A percentile compares a stretch with the other conserved stretches of the same genome.
phyloP scores from a whole-genome alignment of 2,797 vertebrate genomes.

The Lepus townsendii region DNA sequence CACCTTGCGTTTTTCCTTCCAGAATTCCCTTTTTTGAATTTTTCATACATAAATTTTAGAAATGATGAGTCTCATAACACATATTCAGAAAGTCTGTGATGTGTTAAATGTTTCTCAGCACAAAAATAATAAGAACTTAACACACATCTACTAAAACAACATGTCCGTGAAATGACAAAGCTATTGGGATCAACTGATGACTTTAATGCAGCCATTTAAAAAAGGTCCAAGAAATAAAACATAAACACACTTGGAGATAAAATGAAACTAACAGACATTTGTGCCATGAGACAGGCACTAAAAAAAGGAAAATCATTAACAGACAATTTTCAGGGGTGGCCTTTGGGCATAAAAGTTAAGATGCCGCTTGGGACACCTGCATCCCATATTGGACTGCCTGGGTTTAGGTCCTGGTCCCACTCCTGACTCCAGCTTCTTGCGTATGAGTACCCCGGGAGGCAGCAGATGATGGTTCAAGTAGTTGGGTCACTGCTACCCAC shows the following conservation, averaged over 20 bases:
- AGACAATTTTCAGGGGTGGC: too few species aligned
- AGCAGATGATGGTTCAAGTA: too few species aligned
- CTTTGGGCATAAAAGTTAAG: too few species aligned
- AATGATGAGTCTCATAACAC: neutral
- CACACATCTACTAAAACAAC: neutral
- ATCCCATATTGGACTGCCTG: too few species aligned
- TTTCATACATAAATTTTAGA: neutral
- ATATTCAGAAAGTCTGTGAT: slow-evolving; percentile 4
- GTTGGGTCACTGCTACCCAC: too few species aligned
- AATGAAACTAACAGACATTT: neutral
- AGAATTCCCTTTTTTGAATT: too few species aligned
- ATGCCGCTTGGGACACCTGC: too few species aligned
- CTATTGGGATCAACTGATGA: neutral
- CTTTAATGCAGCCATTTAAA: neutral
- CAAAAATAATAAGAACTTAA: neutral
- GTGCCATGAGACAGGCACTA: too few species aligned
- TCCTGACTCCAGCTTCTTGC: too few species aligned
- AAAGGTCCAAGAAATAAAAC: neutral
- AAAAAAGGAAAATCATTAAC: too few species aligned
- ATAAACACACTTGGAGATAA: neutral
- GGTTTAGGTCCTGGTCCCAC: too few species aligned
- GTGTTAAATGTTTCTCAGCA: neutral
- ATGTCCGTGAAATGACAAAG: neutral
- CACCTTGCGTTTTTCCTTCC: neutral
- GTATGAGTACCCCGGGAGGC: too few species aligned